Conservation (phyloP, 2,888 invertebrate species). For the Synergus laeviventris region DNA sequence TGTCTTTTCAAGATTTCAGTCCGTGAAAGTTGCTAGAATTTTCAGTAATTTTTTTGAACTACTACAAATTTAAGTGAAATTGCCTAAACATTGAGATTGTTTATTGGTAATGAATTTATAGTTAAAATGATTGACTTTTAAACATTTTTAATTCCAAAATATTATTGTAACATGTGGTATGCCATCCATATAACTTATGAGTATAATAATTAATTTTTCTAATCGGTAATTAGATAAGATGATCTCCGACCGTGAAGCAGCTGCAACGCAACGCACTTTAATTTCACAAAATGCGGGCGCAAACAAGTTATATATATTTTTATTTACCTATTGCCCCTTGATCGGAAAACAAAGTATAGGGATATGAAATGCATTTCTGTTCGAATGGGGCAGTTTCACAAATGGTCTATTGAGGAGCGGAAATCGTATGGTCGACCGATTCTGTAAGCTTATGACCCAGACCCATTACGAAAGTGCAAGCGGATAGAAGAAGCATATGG, state of each 20-base stretch:
- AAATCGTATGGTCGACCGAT: slow-evolving; percentile 63
- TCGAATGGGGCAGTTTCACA: slow-evolving; percentile 45
- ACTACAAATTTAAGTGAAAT: too few relatives aligned
- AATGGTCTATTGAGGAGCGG: slow-evolving; percentile 59
- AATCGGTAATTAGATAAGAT: not conserved
- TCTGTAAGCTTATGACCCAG: slow-evolving; percentile 58
- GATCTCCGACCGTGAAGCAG: not conserved
- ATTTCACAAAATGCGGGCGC: not conserved
- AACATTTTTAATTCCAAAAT: too few relatives aligned
- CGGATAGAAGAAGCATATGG: slow-evolving; percentile 51
- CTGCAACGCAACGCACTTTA: not conserved
- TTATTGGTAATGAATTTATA: too few relatives aligned
- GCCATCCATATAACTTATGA: not conserved
- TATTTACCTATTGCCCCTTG: not conserved
- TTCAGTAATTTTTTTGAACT: too few relatives aligned
- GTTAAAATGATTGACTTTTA: too few relatives aligned
- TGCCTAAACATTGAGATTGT: too few relatives aligned
- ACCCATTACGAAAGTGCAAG: slow-evolving; percentile 50
- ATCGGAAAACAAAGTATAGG: slow-evolving; percentile 30
- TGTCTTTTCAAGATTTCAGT: too few relatives aligned
- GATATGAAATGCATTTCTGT: slow-evolving; percentile 39
- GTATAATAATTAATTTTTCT: not conserved
- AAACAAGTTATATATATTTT: not conserved
- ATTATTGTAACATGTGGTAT: not conserved
- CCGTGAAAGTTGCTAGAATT: too few relatives aligned